Conservation (phyloP, 1,140 invertebrate genomes). For the Carcinoscorpius rotundicauda region DNA sequence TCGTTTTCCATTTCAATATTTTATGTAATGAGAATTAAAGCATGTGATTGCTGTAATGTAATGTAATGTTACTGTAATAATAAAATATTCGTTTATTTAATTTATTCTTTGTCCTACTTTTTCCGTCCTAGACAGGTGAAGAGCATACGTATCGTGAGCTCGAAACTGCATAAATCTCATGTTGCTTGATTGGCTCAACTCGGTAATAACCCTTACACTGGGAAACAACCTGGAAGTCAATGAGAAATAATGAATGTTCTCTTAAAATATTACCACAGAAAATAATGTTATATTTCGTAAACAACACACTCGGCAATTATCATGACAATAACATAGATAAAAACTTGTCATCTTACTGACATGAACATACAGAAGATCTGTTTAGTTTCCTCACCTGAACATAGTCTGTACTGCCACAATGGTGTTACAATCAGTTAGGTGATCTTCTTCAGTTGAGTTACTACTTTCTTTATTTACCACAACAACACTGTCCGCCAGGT, state of each 20-base stretch:
- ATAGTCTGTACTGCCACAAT: conserved; percentile 97
- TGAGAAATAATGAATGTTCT: conserved; percentile 48
- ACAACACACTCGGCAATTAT: no score
- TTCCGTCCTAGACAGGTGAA: conserved; percentile 95
- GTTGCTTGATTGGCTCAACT: conserved; percentile 89
- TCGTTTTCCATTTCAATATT: no score
- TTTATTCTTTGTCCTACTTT: conserved; percentile 52
- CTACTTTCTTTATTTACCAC: conserved; percentile 95
- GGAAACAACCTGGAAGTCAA: conserved; percentile 81
- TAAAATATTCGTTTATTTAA: no score
- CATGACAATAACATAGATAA: no score
- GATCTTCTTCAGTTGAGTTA: conserved; percentile 90
- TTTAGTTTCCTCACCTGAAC: conserved; percentile 72
- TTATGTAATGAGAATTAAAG: no score
- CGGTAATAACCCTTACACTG: conserved; percentile 91
- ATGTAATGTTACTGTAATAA: no score
- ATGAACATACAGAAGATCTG: no score
- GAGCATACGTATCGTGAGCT: conserved; percentile 89
- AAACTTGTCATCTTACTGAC: no score
- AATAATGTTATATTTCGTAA: no score
- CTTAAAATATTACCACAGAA: no score
- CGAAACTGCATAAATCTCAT: conserved; percentile 98
- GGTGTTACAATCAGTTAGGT: conserved; percentile 91
- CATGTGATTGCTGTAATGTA: no score
- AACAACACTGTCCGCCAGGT: conserved; percentile 89